Conservation (phyloP, 2,113 vertebrate species). For the Pollachius pollachius region DNA sequence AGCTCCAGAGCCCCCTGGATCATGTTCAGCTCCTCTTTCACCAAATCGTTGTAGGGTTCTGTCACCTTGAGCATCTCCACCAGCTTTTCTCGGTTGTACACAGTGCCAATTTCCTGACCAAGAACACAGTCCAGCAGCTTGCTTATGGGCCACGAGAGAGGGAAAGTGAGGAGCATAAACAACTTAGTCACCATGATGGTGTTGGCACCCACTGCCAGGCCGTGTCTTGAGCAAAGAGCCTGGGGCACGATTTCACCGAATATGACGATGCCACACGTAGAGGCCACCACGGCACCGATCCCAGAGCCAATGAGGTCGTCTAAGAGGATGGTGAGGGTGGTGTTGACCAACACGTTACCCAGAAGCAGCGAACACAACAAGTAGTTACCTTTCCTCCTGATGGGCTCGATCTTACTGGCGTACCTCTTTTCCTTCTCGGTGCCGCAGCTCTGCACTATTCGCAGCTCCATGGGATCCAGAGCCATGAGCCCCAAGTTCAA, state of each 20-base stretch:
- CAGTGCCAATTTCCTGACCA: slow-evolving; percentile 95
- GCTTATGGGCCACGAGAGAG: slow-evolving; percentile 91
- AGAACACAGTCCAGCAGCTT: slow-evolving; percentile 86
- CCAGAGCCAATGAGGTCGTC: slow-evolving; percentile 90
- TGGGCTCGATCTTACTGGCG: slow-evolving; percentile 88
- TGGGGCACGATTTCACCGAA: slow-evolving; percentile 96
- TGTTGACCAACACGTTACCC: slow-evolving; percentile 96
- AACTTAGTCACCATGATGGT: slow-evolving; percentile 89
- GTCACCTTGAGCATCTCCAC: slow-evolving; percentile 96
- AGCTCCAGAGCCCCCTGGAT: slow-evolving; percentile 95
- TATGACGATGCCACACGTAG: slow-evolving; percentile 93
- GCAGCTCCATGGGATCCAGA: slow-evolving; percentile 96
- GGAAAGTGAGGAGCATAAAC: slow-evolving; percentile 95
- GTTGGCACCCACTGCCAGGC: slow-evolving; percentile 91
- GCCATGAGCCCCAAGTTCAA: slow-evolving; percentile 97
- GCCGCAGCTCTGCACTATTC: slow-evolving; percentile 95
- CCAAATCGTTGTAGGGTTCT: slow-evolving; percentile 90
- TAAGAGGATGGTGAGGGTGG: slow-evolving; percentile 93
- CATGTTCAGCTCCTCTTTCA: slow-evolving; percentile 95
- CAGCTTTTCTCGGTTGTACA: slow-evolving; percentile 96
- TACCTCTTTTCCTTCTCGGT: slow-evolving; percentile 88
- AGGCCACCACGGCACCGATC: slow-evolving; percentile 82
- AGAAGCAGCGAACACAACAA: slow-evolving; percentile 91
- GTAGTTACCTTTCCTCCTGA: slow-evolving; percentile 92
- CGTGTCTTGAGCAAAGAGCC: slow-evolving; percentile 91